phyloP scores from a whole-genome alignment of 1,140 invertebrate genomes.

The Drosophila hydei region DNA sequence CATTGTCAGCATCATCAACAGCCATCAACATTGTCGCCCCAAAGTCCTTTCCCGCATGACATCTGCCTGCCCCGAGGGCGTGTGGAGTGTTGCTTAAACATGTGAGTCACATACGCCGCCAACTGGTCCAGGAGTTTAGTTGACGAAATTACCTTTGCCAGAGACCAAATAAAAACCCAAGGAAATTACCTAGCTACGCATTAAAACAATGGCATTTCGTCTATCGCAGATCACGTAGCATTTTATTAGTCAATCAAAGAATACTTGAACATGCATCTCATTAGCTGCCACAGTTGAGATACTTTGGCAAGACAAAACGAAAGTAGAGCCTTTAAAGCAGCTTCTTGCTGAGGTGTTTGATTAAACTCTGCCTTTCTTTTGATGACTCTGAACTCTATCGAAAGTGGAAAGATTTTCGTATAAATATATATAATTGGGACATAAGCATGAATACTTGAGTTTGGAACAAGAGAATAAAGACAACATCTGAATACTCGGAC shows the following conservation, averaged over 20 bases:
- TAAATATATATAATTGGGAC: too few relatives aligned
- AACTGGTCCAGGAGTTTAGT: conserved; percentile 19
- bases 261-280: conserved; percentile 68
- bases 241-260: conserved; percentile 82
- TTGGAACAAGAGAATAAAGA: too few relatives aligned
- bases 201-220: conserved; percentile 53
- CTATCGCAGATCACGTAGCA: conserved; percentile 72
- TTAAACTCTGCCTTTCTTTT: too few relatives aligned
- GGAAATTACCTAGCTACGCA: conserved; percentile 66
- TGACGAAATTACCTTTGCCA: conserved; percentile 66
- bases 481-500: too few relatives aligned
- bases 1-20: conserved; percentile 69
- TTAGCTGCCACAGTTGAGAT: conserved; percentile 25
- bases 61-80: conserved; percentile 59
- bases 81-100: conserved; percentile 61
- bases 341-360: not conserved
- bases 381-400: too few relatives aligned
- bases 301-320: not conserved
- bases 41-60: conserved; percentile 50
- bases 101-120: conserved; percentile 74
- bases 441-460: too few relatives aligned
- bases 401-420: too few relatives aligned
- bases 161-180: conserved; percentile 30
- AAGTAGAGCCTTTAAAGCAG: not conserved
- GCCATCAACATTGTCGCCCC: conserved; percentile 51